phyloP scores from a whole-genome alignment of 2,113 vertebrate species.

The Elachura formosa region DNA sequence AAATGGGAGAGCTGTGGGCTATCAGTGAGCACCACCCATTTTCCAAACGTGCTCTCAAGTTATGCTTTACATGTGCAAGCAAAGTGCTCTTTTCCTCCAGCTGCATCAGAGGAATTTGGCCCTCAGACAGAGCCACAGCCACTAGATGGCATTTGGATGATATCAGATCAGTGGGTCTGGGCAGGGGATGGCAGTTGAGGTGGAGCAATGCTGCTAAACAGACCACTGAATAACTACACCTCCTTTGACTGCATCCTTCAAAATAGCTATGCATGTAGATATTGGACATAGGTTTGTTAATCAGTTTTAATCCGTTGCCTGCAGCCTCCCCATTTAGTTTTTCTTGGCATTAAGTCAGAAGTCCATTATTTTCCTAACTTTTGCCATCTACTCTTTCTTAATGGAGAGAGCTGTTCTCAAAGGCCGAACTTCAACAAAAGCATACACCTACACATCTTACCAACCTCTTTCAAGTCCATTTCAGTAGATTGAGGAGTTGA shows the following conservation, averaged over 20 bases:
- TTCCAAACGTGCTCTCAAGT: background rate
- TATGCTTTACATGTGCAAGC: background rate
- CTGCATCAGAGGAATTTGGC: background rate
- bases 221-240: background rate
- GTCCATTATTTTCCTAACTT: background rate
- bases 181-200: background rate
- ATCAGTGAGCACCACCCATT: background rate
- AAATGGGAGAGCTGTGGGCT: background rate
- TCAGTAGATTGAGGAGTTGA: background rate
- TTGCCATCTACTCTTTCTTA: background rate
- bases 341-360: background rate
- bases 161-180: background rate
- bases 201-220: background rate
- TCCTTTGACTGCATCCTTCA: background rate
- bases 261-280: background rate
- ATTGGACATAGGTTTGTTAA: background rate
- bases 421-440: background rate
- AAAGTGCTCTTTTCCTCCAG: background rate
- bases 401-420: background rate
- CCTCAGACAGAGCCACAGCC: slow-evolving; percentile 13
- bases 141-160: slow-evolving; percentile 74
- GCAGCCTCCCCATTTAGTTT: background rate
- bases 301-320: background rate
- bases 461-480: background rate
- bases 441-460: background rate